Conservation (phyloP, 2,888 invertebrate genomes). For the Leptinotarsa juncta region DNA sequence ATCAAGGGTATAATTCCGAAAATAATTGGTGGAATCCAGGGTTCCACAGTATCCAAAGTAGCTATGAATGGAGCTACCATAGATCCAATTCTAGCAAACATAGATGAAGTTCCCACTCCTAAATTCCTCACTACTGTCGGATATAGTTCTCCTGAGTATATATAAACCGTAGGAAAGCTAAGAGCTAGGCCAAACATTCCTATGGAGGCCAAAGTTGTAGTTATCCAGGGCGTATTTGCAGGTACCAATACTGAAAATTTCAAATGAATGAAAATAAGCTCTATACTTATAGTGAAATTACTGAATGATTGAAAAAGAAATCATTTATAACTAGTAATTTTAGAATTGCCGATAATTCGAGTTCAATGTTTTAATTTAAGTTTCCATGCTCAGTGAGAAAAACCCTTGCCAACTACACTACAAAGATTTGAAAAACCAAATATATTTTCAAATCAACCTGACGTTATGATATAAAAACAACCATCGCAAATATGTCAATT, state of each 20-base stretch:
- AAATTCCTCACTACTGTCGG: constrained; percentile 90
- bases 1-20: constrained; percentile 79
- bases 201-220: constrained; percentile 75
- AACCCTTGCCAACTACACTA: too few relatives aligned
- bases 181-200: constrained; percentile 86
- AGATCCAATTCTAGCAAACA: constrained; percentile 87
- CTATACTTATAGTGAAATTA: not conserved
- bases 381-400: too few relatives aligned
- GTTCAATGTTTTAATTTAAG: too few relatives aligned
- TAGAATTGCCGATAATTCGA: too few relatives aligned
- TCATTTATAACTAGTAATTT: too few relatives aligned
- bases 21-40: constrained; percentile 75
- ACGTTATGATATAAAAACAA: too few relatives aligned
- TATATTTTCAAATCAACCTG: too few relatives aligned
- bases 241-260: constrained; percentile 65
- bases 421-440: too few relatives aligned
- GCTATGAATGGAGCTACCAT: constrained; percentile 87
- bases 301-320: too few relatives aligned
- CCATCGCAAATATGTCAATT: too few relatives aligned
- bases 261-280: not conserved
- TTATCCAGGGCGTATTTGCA: constrained; percentile 68
- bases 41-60: constrained; percentile 68
- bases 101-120: constrained; percentile 87
- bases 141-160: constrained; percentile 89
- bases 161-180: constrained; percentile 86